Evolutionary conservation across 2,113 vertebrate species (phyloP).

Genomic region (Orycteropus afer): DNA sequence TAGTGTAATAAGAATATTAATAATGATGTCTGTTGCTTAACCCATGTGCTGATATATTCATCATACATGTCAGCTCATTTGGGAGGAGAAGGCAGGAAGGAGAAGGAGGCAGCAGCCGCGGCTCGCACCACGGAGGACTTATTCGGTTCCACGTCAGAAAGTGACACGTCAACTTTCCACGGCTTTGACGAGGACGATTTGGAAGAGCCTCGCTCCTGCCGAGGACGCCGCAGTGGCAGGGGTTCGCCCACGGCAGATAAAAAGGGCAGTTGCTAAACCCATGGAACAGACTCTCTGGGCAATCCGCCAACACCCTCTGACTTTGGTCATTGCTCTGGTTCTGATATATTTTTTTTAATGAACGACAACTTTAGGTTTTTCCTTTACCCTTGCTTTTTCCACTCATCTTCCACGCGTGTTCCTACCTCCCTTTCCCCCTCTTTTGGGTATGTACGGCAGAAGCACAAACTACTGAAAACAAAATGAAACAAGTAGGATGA

Average conservation of each 20-base stretch:
- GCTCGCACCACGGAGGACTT: constrained; percentile 95
- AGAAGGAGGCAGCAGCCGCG: constrained; percentile 88
- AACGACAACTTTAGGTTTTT: constrained; percentile 68
- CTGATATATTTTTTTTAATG: constrained; percentile 71
- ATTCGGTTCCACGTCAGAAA: constrained; percentile 98
- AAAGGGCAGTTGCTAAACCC: constrained; percentile 89
- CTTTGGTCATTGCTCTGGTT: constrained; percentile 84
- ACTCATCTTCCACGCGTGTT: constrained; percentile 12
- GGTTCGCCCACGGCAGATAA: constrained; percentile 93
- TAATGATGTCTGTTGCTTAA: constrained; percentile 93
- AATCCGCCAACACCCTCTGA: constrained; percentile 80
- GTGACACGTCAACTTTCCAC: constrained; percentile 99
- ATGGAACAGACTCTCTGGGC: constrained; percentile 82
- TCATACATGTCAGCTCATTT: constrained; percentile 95
- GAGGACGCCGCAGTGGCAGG: constrained; percentile 90
- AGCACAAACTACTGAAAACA: constrained; percentile 86
- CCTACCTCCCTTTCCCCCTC: constrained; percentile 43
- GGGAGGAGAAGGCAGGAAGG: constrained; percentile 93
- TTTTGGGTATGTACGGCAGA: constrained; percentile 81
- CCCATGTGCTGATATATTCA: constrained; percentile 96
- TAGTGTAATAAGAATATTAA: constrained; percentile 84
- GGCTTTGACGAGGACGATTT: constrained; percentile 98
- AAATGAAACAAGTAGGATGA: constrained; percentile 76
- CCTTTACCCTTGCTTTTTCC: constrained; percentile 61
- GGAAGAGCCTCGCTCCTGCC: constrained; percentile 93